phyloP scores from a whole-genome alignment of 2,797 vertebrate genomes.

The Phataginus tricuspis region DNA sequence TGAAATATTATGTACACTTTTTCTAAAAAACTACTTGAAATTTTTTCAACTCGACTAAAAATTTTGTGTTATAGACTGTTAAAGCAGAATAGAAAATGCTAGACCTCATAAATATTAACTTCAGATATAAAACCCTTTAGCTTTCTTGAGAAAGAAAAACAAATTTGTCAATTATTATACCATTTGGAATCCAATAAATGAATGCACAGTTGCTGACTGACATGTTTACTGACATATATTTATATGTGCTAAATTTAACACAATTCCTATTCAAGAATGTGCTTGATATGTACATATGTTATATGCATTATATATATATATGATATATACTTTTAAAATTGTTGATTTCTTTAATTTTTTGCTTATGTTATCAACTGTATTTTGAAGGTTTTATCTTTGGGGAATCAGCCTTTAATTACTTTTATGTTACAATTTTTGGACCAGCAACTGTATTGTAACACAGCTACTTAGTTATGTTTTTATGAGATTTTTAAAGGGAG shows the following conservation, averaged over 20 bases:
- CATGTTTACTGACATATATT: slow-evolving; percentile 15
- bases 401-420: neutral
- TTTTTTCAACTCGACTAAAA: slow-evolving; percentile 3
- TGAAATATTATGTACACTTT: neutral
- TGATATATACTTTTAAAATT: slow-evolving; percentile 4
- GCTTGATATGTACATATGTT: neutral
- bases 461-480: neutral
- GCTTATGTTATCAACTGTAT: neutral
- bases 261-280: slow-evolving; percentile 37
- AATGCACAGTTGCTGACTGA: neutral
- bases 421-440: neutral
- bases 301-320: neutral
- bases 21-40: slow-evolving; percentile 1
- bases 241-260: slow-evolving; percentile 16
- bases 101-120: slow-evolving; percentile 12
- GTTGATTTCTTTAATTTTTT: slow-evolving; percentile 5
- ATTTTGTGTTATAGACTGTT: neutral
- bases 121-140: slow-evolving; percentile 1
- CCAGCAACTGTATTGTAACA: slow-evolving; percentile 21
- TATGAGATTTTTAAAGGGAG: neutral
- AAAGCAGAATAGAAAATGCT: neutral
- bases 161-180: neutral
- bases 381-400: neutral
- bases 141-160: neutral
- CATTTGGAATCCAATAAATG: neutral